phyloP scores from a whole-genome alignment of 2,888 invertebrate genomes.

The Camponotus fellah region DNA sequence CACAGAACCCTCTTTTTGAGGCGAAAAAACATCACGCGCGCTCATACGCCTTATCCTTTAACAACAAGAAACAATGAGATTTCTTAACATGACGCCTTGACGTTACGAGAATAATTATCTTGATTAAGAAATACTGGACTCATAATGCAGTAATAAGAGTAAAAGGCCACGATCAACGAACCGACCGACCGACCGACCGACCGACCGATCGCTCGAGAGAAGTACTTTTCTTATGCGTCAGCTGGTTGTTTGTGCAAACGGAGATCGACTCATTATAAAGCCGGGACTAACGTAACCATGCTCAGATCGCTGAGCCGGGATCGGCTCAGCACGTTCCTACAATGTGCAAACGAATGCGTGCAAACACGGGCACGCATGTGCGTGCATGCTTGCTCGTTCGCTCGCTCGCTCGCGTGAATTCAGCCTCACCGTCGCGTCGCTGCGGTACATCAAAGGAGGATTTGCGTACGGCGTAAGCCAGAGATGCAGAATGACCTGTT shows the following conservation, averaged over 20 bases:
- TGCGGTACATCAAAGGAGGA: constrained; percentile 45
- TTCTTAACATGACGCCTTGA: constrained; percentile 54
- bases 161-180: constrained; percentile 42
- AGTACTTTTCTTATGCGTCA: constrained; percentile 42
- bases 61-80: constrained; percentile 54
- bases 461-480: constrained; percentile 49
- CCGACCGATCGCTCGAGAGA: constrained; percentile 27
- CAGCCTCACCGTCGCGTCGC: constrained; percentile 29
- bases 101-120: constrained; percentile 65
- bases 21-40: constrained; percentile 30
- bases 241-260: constrained; percentile 53
- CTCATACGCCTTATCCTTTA: constrained; percentile 48
- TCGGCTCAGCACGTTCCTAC: constrained; percentile 42
- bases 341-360: constrained; percentile 51
- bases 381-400: constrained; percentile 13
- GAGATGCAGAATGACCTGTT: constrained; percentile 36
- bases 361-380: constrained; percentile 30
- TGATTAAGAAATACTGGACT: constrained; percentile 65
- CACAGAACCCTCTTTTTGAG: constrained; percentile 54
- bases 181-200: not conserved
- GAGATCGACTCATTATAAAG: constrained; percentile 55
- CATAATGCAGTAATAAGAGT: constrained; percentile 60
- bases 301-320: constrained; percentile 45
- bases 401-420: constrained; percentile 33
- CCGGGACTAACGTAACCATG: constrained; percentile 43